Conservation (phyloP, 2,797 vertebrate species). For the Myotis pilosus region DNA sequence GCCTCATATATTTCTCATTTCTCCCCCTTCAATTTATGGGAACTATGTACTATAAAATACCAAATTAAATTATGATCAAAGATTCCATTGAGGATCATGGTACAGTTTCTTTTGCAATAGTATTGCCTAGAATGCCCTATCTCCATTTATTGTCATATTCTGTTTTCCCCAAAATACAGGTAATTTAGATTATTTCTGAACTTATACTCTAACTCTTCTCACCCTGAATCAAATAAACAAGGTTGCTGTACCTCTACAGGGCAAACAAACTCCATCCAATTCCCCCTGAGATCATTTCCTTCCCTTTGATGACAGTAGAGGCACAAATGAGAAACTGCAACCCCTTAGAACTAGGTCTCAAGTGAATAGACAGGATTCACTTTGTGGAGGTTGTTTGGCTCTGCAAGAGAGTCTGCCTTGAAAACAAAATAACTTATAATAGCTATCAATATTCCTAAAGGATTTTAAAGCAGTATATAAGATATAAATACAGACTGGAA, state of each 20-base stretch:
- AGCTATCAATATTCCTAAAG: neutral
- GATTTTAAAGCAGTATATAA: neutral
- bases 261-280: neutral
- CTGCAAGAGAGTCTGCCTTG: neutral
- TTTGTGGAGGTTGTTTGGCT: neutral
- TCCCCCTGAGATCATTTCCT: neutral
- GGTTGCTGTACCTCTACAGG: neutral
- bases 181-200: neutral
- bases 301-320: neutral
- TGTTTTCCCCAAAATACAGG: neutral
- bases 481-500: neutral
- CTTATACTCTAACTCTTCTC: neutral
- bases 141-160: neutral
- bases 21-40: neutral
- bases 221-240: neutral
- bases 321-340: neutral
- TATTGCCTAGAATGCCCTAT: neutral
- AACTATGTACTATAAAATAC: neutral
- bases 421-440: neutral
- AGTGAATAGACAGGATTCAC: neutral
- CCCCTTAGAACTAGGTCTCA: neutral
- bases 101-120: neutral
- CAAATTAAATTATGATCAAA: neutral
- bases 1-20: constrained; percentile 11
- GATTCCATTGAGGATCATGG: neutral